These are phyloP conservation scores for Carcina quercana DNA, from an alignment of 2,888 invertebrate species.

Conservation along the genomic window DNA sequence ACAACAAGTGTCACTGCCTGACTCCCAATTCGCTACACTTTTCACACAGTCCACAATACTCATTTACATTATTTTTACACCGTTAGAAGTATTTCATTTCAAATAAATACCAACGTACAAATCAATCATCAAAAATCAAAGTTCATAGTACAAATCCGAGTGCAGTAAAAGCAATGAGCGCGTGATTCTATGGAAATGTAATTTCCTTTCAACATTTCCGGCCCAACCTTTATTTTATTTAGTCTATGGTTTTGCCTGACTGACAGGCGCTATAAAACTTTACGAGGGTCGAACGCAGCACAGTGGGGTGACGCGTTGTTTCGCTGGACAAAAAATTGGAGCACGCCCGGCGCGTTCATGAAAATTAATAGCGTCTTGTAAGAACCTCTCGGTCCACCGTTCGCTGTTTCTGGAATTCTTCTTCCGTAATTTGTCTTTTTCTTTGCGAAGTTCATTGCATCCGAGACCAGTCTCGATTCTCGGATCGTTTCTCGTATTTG, in stretches of 20 bases:
- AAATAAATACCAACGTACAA: too few species aligned
- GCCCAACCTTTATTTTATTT: too few species aligned
- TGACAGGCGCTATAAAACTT: slow-evolving; percentile 44
- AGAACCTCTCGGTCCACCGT: slow-evolving; percentile 30
- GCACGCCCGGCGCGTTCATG: slow-evolving; percentile 43
- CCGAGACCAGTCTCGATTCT: slow-evolving; percentile 1
- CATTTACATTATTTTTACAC: too few species aligned
- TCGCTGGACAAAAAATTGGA: slow-evolving; percentile 42
- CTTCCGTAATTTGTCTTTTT: slow-evolving; percentile 38
- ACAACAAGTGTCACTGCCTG: too few species aligned
- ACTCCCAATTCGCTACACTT: too few species aligned
- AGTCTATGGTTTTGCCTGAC: slow-evolving; percentile 21
- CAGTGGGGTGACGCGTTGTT: slow-evolving; percentile 23
- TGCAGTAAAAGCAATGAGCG: too few species aligned
- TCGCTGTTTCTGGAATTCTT: slow-evolving; percentile 30
- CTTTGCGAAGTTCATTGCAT: slow-evolving; percentile 12
- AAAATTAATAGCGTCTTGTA: slow-evolving; percentile 52
- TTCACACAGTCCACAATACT: too few species aligned
- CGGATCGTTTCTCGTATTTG: background rate
- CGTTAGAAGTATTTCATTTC: too few species aligned
- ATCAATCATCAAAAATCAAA: too few species aligned
- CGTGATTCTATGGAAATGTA: too few species aligned
- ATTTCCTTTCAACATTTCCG: too few species aligned
- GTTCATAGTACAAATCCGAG: too few species aligned
- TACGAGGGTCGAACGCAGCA: slow-evolving; percentile 39